Conservation (phyloP, 2,113 vertebrate species). For the Malurus cyaneus region DNA sequence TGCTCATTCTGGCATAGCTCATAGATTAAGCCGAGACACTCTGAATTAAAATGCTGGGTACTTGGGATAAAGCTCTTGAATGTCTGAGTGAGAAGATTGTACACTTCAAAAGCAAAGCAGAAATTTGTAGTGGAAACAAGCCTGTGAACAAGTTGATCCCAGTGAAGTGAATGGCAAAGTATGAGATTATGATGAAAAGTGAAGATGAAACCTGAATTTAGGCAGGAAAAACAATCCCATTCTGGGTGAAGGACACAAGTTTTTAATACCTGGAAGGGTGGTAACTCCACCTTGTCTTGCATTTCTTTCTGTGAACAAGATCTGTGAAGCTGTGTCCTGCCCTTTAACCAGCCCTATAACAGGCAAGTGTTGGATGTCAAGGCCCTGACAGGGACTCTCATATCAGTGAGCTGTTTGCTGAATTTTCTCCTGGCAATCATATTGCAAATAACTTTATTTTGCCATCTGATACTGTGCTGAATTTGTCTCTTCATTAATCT, state of each 20-base stretch:
- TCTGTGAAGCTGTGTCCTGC: background rate
- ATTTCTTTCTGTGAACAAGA: background rate
- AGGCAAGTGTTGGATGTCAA: background rate
- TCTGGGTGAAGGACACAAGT: background rate
- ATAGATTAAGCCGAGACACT: background rate
- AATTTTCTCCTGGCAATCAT: background rate
- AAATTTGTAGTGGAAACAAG: background rate
- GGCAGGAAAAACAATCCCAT: background rate
- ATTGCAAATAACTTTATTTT: background rate
- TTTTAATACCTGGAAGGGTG: background rate
- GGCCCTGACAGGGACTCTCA: background rate
- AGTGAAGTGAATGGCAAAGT: background rate
- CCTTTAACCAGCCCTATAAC: background rate
- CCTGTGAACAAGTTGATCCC: background rate
- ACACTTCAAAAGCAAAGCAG: background rate
- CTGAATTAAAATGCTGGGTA: background rate
- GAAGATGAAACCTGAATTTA: background rate
- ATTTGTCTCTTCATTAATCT: background rate
- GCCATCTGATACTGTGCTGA: background rate
- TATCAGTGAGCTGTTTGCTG: background rate
- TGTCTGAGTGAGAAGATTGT: rapidly evolving
- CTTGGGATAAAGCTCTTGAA: background rate
- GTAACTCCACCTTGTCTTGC: background rate
- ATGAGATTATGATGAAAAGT: background rate
- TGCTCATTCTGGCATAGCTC: background rate